Conservation (phyloP, 2,797 vertebrate genomes). For the Ibycter americanus region DNA sequence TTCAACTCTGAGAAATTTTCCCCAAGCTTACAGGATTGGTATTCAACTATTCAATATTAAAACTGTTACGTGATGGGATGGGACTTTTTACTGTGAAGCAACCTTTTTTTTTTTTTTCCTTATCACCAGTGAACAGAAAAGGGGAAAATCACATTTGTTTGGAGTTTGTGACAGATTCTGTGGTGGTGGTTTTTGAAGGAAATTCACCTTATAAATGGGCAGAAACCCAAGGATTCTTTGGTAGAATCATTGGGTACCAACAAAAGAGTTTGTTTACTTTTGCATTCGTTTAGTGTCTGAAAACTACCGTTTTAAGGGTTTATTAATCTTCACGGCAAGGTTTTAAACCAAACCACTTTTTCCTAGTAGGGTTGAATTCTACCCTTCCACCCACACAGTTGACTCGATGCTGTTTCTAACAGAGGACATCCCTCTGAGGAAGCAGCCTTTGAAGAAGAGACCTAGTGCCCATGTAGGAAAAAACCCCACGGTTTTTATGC, state of each 20-base stretch:
- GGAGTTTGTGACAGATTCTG: background rate
- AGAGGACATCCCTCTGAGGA: background rate
- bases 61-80: background rate
- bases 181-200: background rate
- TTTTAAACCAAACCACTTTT: background rate
- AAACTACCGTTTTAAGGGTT: background rate
- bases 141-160: background rate
- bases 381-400: background rate
- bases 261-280: background rate
- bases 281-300: background rate
- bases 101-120: background rate
- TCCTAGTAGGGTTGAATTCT: background rate
- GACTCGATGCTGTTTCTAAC: background rate
- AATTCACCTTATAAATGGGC: background rate
- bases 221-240: background rate
- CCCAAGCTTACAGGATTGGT: background rate
- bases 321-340: background rate
- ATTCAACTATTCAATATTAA: background rate
- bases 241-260: background rate
- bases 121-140: background rate
- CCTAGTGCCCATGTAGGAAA: background rate
- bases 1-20: background rate
- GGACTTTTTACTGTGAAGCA: background rate
- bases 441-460: background rate
- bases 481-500: accelerated